Percentiles rank a stretch among this genome's conserved stretches.
These are phyloP conservation scores for Tapera naevia DNA, from an alignment of 2,797 vertebrate species.

Conservation along the genomic window DNA sequence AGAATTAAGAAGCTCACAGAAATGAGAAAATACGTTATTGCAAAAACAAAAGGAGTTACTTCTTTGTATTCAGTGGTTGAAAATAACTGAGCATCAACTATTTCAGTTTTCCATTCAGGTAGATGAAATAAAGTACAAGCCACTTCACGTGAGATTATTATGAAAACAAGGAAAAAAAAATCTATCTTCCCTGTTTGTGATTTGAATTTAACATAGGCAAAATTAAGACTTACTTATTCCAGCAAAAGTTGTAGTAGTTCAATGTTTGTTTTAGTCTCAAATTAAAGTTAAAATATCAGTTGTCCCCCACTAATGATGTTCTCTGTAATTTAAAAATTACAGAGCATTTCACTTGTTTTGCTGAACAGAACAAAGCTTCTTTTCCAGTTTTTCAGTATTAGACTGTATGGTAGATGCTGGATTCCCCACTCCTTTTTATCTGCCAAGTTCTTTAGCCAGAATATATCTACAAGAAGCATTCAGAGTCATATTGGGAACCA, in stretches of 20 bases:
- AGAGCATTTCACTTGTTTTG: neutral
- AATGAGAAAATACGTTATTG: neutral
- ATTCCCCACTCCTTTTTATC: neutral
- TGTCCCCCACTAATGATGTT: neutral
- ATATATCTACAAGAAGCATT: neutral
- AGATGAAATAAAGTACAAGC: neutral
- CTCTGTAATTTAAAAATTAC: neutral
- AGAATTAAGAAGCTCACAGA: neutral
- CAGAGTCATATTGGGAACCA: neutral
- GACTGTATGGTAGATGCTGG: neutral
- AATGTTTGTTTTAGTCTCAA: neutral
- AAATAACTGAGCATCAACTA: neutral
- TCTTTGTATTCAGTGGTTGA: no score
- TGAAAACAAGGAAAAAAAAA: neutral
- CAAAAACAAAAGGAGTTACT: neutral
- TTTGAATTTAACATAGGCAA: neutral
- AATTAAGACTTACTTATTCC: neutral
- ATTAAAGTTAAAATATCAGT: neutral
- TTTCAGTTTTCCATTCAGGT: neutral
- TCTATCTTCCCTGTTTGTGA: neutral
- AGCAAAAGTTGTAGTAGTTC: neutral
- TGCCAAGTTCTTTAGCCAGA: neutral
- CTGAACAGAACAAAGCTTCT: neutral
- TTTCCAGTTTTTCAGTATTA: neutral
- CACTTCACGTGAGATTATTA: neutral